A percentile compares a stretch with the other conserved stretches of the same genome.
Conservation (phyloP, 2,888 invertebrate genomes). For the Podabrus alpinus region DNA sequence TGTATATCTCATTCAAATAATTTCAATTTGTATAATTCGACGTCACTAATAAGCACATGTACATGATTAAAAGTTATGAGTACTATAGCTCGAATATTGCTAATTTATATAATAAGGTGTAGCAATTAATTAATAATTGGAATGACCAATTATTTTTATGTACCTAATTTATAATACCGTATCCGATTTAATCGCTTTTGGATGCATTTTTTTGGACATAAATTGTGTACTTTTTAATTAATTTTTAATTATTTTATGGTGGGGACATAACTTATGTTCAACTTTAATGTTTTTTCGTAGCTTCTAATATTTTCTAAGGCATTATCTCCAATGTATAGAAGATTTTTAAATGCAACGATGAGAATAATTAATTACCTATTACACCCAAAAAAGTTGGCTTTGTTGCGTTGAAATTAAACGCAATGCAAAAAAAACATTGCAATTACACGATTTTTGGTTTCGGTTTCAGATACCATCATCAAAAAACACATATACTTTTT, state of each 20-base stretch:
- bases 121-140: not conserved
- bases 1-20: not conserved
- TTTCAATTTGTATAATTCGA: not conserved
- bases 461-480: not conserved
- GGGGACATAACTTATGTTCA: not conserved
- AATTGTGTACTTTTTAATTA: not conserved
- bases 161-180: not conserved
- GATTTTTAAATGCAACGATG: not conserved
- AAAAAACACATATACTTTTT: not conserved
- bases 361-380: not conserved
- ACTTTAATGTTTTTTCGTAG: not conserved
- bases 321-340: not conserved
- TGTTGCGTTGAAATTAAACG: not conserved
- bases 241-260: not conserved
- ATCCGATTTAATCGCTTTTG: not conserved
- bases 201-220: not conserved
- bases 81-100: not conserved
- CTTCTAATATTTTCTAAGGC: not conserved
- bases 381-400: no score
- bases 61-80: not conserved
- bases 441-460: not conserved
- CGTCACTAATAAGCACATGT: not conserved
- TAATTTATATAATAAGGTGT: slow-evolving; percentile 3
- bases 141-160: slow-evolving; percentile 1
- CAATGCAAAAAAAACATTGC: not conserved